Base-by-base conservation (phyloP, 2,888 invertebrate genomes). In the Leptinotarsa rubiginosa region DNA sequence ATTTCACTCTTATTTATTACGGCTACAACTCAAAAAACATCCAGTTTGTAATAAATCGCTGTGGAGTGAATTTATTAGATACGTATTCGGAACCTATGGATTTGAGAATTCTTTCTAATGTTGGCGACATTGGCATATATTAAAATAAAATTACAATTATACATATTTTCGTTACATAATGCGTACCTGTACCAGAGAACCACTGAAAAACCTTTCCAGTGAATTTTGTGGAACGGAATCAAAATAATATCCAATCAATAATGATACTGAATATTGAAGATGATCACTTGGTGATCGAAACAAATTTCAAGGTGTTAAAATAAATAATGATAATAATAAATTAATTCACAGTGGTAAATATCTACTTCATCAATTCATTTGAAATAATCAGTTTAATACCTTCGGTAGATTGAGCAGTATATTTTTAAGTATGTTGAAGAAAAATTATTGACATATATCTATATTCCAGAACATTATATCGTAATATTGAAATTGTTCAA, bases 1-100 rank as follows among this genome's bases (percentile, higher is more conserved):
- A 77, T 79, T 79, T 79, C 76, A 78, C 75, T 78, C 67, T 75
- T 75, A 79, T 79, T 79, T 78, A 79, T 76, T 75, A 74, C 65
- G 70, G 70, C 64, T 72, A 66, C 70, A 71, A 67, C 74, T 74
- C 71, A 76, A 79, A 77, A 79, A 79, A 76, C 72, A 76, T 72
- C 72, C 68, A 70, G 74, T 76, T 69, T 69, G 69, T 75, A 50
- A 75, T 79, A 78, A 78, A 79, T 79, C 74, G 72, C 62, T 50
- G 50, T 64, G 56, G 64, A 69, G n/a, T 74, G 54, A 68, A 76
- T 76, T 74, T 76, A 76, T 76, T 74, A 65, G 74, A 74, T 73
- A 69, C 71, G 72, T 71, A 59, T 69, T 70, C 67, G 65, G 66
- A 64, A 56, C 69, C 71, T 47, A 65, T 49, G 72, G 69, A 69